Evolutionary conservation across 2,797 vertebrate genomes (phyloP).

Genomic region (Cyclura pinguis): DNA sequence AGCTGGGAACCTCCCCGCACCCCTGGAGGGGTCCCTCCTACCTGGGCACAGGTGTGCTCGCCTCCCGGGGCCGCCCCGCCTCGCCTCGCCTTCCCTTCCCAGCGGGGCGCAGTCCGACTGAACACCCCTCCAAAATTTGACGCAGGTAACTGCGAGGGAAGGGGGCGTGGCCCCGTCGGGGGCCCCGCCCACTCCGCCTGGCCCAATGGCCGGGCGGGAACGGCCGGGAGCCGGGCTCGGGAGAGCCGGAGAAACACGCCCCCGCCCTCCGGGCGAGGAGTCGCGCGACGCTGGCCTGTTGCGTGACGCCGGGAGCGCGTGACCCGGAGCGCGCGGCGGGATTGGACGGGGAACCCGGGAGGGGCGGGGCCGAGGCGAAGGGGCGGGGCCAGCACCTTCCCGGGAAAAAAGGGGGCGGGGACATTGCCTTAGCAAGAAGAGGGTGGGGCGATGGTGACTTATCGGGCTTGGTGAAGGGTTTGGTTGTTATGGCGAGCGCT

Average conservation of each 20-base stretch:
- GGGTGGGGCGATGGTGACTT: no score
- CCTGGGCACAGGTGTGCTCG: neutral
- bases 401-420: no score
- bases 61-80: neutral
- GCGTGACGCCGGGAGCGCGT: neutral
- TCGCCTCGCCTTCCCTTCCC: no score
- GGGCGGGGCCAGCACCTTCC: no score
- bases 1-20: no score
- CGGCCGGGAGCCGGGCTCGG: neutral
- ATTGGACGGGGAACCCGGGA: neutral
- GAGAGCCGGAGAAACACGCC: no score
- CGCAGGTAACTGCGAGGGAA: no score
- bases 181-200: no score
- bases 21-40: neutral
- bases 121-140: no score
- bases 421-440: no score
- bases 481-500: no score
- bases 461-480: no score
- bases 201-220: neutral
- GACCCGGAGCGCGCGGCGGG: accelerated
- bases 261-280: neutral
- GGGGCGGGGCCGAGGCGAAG: neutral
- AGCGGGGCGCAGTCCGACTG: neutral
- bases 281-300: conserved; percentile 26
- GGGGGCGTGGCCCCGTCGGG: neutral